Percentiles rank a stretch among this genome's conserved stretches.
Conservation (phyloP, 1,140 invertebrate genomes). For the Euwallacea fornicatus region DNA sequence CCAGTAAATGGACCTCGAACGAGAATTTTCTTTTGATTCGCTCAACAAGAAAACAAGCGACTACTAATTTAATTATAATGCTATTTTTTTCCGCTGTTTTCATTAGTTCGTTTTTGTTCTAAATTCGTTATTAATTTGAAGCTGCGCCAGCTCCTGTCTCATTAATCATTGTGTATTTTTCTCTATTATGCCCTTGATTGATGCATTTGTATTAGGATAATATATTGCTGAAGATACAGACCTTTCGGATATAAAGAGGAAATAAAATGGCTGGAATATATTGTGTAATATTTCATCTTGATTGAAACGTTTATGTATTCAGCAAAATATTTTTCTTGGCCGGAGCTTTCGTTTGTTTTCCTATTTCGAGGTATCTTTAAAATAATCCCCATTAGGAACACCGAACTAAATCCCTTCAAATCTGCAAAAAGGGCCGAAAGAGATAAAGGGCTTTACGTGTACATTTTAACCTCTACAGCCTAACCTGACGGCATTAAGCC, state of each 20-base stretch:
- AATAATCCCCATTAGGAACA: no score
- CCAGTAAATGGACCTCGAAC: neutral
- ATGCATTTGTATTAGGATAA: constrained; percentile 23
- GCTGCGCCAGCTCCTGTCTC: neutral
- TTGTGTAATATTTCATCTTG: constrained; percentile 18
- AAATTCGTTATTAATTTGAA: constrained; percentile 25
- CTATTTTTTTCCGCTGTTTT: neutral
- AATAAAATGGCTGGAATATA: constrained; percentile 12
- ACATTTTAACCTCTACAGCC: constrained; percentile 1
- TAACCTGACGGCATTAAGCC: constrained; percentile 7
- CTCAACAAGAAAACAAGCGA: neutral
- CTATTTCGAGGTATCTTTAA: no score
- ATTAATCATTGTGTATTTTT: constrained; percentile 25
- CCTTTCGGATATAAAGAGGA: neutral
- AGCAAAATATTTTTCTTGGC: neutral
- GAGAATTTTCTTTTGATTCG: neutral
- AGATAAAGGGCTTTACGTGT: no score
- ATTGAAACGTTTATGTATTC: constrained; percentile 6
- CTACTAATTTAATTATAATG: constrained; percentile 1
- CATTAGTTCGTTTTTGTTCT: constrained; percentile 16
- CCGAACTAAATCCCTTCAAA: no score
- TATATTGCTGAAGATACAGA: constrained; percentile 15
- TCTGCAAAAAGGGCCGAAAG: no score
- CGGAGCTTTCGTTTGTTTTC: no score
- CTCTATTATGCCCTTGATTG: constrained; percentile 19